Evolutionary conservation across 2,797 vertebrate genomes (phyloP).

Genomic region (Protonibea diacanthus): DNA sequence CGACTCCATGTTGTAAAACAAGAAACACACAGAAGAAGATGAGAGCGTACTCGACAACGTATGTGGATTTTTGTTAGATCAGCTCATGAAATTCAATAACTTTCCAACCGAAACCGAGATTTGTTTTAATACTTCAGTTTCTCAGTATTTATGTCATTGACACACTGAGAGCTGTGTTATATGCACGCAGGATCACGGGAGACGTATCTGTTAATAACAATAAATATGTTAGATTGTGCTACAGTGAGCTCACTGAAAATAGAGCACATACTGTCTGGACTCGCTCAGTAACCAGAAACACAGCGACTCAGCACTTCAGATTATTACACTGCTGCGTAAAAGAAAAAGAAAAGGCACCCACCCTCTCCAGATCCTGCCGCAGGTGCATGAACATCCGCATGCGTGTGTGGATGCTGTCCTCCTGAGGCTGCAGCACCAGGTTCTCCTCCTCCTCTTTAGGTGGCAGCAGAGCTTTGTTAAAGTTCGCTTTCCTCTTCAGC

Average conservation of each 20-base stretch:
- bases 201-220: not conserved
- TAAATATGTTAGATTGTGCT: not conserved
- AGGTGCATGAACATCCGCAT: slow-evolving; percentile 99
- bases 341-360: slow-evolving; percentile 72
- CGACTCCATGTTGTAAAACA: not conserved
- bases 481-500: slow-evolving; percentile 95
- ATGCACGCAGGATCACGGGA: not conserved
- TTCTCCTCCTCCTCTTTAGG: slow-evolving; percentile 96
- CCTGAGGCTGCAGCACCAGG: slow-evolving; percentile 93
- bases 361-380: slow-evolving; percentile 97
- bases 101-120: not conserved
- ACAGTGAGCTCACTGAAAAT: not conserved
- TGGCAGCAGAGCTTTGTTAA: slow-evolving; percentile 95
- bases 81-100: not conserved
- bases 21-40: not conserved
- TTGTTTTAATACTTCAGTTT: not conserved
- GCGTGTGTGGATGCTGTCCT: slow-evolving; percentile 97
- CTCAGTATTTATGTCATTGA: not conserved
- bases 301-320: not conserved
- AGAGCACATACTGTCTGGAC: not conserved
- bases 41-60: not conserved
- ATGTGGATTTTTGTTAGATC: not conserved
- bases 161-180: not conserved
- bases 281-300: not conserved
- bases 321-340: not conserved